Conservation (phyloP, 1,140 invertebrate species). For the Neocloeon triangulifer region DNA sequence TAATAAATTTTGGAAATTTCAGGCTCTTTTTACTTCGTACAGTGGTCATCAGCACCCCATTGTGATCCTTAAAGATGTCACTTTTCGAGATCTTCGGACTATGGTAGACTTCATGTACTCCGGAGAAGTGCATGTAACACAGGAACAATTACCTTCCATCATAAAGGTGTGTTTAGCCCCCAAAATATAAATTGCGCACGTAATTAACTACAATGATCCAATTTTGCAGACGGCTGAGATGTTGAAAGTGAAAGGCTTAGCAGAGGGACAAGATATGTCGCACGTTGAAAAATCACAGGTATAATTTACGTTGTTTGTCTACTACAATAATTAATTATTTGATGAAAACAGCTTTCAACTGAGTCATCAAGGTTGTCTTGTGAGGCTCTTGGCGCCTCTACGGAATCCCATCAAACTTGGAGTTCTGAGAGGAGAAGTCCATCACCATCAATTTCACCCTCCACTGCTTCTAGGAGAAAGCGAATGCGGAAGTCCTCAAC, state of each 20-base stretch:
- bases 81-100: slow-evolving; percentile 60
- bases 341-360: slow-evolving; percentile 20
- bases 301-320: slow-evolving; percentile 22
- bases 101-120: slow-evolving; percentile 86
- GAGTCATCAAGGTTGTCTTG: slow-evolving; percentile 13
- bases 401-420: neutral
- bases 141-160: slow-evolving; percentile 64
- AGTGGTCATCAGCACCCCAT: slow-evolving; percentile 80
- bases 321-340: too few relatives aligned
- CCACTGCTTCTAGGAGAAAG: slow-evolving; percentile 27
- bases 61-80: slow-evolving; percentile 72
- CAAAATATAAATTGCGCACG: neutral
- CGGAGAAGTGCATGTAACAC: slow-evolving; percentile 73
- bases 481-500: slow-evolving; percentile 46
- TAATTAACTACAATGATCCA: slow-evolving; percentile 3
- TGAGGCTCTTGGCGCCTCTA: neutral
- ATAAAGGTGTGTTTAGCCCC: slow-evolving; percentile 31
- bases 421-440: slow-evolving; percentile 15
- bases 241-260: slow-evolving; percentile 64
- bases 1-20: slow-evolving; percentile 14
- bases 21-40: slow-evolving; percentile 49
- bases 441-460: slow-evolving; percentile 18
- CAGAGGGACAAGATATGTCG: slow-evolving; percentile 39
- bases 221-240: slow-evolving; percentile 52
- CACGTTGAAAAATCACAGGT: slow-evolving; percentile 27